Evolutionary conservation across 2,888 invertebrate genomes (phyloP), one percentile per base, ranked within the genome.

Genomic region (Agapostemon virescens): DNA sequence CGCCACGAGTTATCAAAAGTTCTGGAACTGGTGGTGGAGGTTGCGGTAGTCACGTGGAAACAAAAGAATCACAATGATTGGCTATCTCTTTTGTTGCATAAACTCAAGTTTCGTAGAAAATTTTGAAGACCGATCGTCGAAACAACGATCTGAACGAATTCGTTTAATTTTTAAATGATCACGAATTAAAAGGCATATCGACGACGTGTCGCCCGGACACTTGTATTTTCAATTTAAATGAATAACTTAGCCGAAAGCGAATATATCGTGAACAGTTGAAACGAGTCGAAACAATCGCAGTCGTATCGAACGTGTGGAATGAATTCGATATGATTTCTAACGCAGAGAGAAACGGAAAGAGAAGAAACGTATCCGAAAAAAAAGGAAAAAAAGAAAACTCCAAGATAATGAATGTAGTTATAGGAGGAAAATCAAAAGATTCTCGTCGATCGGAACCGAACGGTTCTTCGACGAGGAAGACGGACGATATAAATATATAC

Each of bases 371-470:
- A 58, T 40, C 30, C 36, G 4, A 20, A n/a, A n/a, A n/a, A n/a
- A n/a, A n/a, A n/a, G n/a, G n/a, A n/a, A 20, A 61, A 36, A 13
- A 58, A 58, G 17, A 55, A 68, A 33, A 77, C 49, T 40, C n/a
- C 45, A 45, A 66, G 58, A 23, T 17, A n/a, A 20, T 17, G n/a
- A 30, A 33, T 20, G 13, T 75, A 69, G 63, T 33, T 69, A 2
- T 68, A 66, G 17, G 26, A 80, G 69, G 52, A 74, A 72, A 83
- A 83, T 82, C 82, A 82, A 82, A 82, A 69, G 49, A 78, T 69
- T 74, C 52, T 42, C 36, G 45, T 40, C 64, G 66, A 49, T 45
- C 30, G 30, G n/a, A 30, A 68, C 42, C 45, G 45, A 20, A 40
- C 23, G 67, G 58, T 72, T 78, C 74, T 30, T 30, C 17, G 49